Evolutionary conservation across 2,113 vertebrate species (phyloP).

Genomic region (Bubalus kerabau): DNA sequence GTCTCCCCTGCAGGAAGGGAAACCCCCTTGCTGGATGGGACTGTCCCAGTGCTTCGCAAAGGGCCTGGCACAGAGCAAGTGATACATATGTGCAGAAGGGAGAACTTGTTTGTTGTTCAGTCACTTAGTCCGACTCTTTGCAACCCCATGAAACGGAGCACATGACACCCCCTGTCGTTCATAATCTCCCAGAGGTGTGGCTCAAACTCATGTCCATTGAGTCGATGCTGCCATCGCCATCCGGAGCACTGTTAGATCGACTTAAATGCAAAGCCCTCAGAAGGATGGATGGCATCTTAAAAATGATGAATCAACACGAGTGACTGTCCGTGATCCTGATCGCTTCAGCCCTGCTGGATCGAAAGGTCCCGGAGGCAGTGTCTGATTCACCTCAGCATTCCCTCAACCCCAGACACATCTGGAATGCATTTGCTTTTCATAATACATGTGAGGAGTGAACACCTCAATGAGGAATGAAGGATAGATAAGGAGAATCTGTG

Average conservation of each 20-base stretch:
- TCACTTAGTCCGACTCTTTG: background rate
- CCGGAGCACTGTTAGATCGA: rapidly evolving
- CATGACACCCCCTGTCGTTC: rapidly evolving
- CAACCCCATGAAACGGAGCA: background rate
- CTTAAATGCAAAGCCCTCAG: background rate
- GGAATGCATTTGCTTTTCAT: too few species aligned
- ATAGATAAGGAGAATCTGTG: rapidly evolving
- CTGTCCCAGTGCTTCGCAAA: background rate
- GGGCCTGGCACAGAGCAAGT: background rate
- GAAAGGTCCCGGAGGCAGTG: rapidly evolving
- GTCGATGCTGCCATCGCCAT: background rate
- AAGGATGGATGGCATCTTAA: rapidly evolving
- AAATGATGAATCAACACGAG: rapidly evolving
- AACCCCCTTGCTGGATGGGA: background rate
- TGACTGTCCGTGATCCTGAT: rapidly evolving
- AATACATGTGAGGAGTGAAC: background rate
- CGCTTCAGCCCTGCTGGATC: rapidly evolving
- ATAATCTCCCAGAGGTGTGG: background rate
- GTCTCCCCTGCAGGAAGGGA: too few species aligned
- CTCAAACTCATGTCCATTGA: background rate
- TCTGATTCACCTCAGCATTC: background rate
- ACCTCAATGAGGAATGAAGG: rapidly evolving
- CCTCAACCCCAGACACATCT: rapidly evolving
- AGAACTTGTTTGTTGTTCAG: too few species aligned
- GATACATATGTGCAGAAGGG: rapidly evolving